A percentile compares a stretch with the other conserved stretches of the same genome.
Evolutionary conservation across 2,888 invertebrate genomes (phyloP).

Genomic region (Eupithecia insigniata): DNA sequence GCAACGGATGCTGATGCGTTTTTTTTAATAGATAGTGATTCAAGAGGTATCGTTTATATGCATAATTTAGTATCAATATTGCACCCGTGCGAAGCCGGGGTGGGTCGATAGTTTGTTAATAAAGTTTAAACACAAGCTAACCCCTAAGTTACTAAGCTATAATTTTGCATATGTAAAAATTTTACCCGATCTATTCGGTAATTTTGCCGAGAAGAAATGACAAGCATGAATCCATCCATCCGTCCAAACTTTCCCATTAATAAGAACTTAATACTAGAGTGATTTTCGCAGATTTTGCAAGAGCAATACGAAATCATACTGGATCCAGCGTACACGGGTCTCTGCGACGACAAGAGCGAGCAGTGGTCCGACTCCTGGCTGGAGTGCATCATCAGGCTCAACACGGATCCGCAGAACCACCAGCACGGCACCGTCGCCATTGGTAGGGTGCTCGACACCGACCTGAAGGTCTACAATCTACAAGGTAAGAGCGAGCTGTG

Average conservation of each 20-base stretch:
- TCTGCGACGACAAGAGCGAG: conserved; percentile 58
- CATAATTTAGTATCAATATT: no score
- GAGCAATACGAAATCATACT: conserved; percentile 75
- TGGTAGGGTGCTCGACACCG: conserved; percentile 86
- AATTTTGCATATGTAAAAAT: no score
- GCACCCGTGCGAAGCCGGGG: no score
- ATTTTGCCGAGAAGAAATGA: background rate
- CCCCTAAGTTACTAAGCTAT: no score
- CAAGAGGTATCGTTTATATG: no score
- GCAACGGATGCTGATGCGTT: no score
- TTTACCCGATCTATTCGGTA: no score
- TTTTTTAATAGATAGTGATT: no score
- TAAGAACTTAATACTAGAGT: background rate
- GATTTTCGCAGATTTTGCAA: conserved; percentile 58
- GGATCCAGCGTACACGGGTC: conserved; percentile 65
- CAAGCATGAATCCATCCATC: background rate
- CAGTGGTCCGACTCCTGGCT: conserved; percentile 86
- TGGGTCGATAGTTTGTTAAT: no score
- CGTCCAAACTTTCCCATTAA: background rate
- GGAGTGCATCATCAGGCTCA: conserved; percentile 87
- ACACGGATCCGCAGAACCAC: conserved; percentile 91
- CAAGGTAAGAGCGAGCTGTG: no score
- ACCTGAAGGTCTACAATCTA: conserved; percentile 84
- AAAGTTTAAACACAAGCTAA: no score
- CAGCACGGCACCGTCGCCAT: conserved; percentile 91